Base-by-base conservation (phyloP, 2,888 invertebrate genomes). In the Philereme transversata region DNA sequence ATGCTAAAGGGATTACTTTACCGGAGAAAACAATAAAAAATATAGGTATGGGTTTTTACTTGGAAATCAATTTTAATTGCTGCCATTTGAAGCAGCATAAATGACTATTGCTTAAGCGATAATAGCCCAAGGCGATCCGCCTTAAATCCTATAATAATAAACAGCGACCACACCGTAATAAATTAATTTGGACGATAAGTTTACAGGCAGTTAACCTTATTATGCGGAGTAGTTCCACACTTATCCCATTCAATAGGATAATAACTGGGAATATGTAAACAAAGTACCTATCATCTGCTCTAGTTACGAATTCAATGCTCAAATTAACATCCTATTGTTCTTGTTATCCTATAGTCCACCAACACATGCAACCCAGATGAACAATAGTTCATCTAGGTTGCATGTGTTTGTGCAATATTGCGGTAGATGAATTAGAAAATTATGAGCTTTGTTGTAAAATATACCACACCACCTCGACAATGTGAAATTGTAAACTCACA, bases 161-260 rank as follows among this genome's bases (percentile, higher is more conserved):
- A 22, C 1, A 22, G 22, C 8, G 8, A 40, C 5, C 36, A 36
- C 7, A 38, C 45, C 34, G 43, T 34, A 48, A 40, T 54, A 41
- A 41, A 48, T 6, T 48, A 5, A 46, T 46, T 54, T 47, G 47
- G 40, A 10, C 10, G 34, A 46, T 51, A n/a, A 34, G 7, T 40
- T 8, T 38, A 41, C 47, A 48, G 34, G 48, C 54, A 55, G 33
- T 55, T 54, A 55, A 55, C 48, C 54, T 51, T 48, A 48, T 55
- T 41, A 55, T 35, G 40, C 41, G 7, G 34, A 55, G 41, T 41
- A 47, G 54, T 54, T 55, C n/a, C 35, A 55, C 47, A 9, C 34
- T 40, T 48, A 48, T 47, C 40, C 9, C 11, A 48, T 55, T 49
- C 36, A 43, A 35, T 43, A 35, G 48, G 55, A 11, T 36, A 40